Percentiles rank a stretch among this genome's conserved stretches.
These are phyloP conservation scores for Drosophila eohydei DNA, from an alignment of 2,888 invertebrate species.

Conservation along the genomic window DNA sequence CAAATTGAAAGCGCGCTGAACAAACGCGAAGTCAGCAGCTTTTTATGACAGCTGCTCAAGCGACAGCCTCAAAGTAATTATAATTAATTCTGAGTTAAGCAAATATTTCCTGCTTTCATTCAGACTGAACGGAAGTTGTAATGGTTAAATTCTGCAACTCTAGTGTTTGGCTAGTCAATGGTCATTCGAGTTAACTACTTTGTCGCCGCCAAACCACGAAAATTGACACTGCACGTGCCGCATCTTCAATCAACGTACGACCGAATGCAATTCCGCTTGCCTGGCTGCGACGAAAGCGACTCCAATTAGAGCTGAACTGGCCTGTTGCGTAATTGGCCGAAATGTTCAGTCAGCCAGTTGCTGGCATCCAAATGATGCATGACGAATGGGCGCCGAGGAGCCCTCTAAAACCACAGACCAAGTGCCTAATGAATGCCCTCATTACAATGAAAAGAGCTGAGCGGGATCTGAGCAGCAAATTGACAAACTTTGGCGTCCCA, in stretches of 20 bases:
- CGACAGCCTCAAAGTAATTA: background rate
- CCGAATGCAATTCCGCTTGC: conserved; percentile 14
- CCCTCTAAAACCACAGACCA: conserved; percentile 21
- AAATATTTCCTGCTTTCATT: background rate
- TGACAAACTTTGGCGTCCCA: conserved; percentile 15
- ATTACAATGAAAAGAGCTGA: conserved; percentile 60
- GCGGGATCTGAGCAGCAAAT: conserved; percentile 1
- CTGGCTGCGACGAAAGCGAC: conserved; percentile 15
- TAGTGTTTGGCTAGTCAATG: background rate
- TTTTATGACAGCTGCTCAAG: conserved; percentile 18
- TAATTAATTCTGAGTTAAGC: background rate
- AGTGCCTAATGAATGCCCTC: conserved; percentile 24
- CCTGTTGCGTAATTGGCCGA: background rate
- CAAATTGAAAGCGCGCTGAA: conserved; percentile 9
- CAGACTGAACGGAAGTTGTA: background rate
- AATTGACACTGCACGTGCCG: background rate
- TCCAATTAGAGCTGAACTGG: conserved; percentile 25
- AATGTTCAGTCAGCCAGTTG: conserved; percentile 1
- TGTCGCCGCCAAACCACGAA: conserved; percentile 2
- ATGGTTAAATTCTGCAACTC: background rate
- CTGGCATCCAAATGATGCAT: conserved; percentile 36
- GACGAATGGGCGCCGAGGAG: conserved; percentile 25
- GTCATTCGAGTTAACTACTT: background rate
- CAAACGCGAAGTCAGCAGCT: conserved; percentile 18
- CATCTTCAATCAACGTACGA: conserved; percentile 13